phyloP scores from a whole-genome alignment of 2,797 vertebrate species.

The Mus spretus region DNA sequence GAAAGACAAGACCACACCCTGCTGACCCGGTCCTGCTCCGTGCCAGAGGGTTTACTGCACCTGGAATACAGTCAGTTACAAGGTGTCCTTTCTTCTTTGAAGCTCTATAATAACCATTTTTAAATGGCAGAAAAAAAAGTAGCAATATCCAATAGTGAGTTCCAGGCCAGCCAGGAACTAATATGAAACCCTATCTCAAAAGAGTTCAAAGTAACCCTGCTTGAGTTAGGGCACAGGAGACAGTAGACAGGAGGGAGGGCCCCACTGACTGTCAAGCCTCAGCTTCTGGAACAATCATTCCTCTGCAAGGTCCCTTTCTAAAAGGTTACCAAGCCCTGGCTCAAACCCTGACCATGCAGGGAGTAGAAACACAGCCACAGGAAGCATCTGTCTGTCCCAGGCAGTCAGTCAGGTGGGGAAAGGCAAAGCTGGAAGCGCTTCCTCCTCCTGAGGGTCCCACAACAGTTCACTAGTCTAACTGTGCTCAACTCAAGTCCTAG shows the following conservation, averaged over 20 bases:
- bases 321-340: neutral
- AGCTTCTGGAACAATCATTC: neutral
- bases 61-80: neutral
- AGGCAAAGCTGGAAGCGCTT: neutral
- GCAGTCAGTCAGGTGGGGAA: neutral
- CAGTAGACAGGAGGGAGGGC: neutral
- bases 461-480: neutral
- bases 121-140: neutral
- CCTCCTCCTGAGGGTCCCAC: neutral
- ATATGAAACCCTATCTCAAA: neutral
- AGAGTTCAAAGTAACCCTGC: neutral
- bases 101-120: neutral
- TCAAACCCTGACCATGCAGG: neutral
- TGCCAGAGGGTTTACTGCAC: neutral
- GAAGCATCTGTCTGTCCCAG: neutral
- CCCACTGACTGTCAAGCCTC: neutral
- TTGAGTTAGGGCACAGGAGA: neutral
- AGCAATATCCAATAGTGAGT: neutral
- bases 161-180: neutral
- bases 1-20: neutral
- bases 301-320: neutral
- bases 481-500: neutral
- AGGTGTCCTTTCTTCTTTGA: neutral
- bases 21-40: neutral
- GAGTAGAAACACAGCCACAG: neutral